A percentile compares a stretch with the other conserved stretches of the same genome.
These are phyloP conservation scores for Cydia splendana DNA, from an alignment of 1,140 invertebrate species.

Conservation along the genomic window DNA sequence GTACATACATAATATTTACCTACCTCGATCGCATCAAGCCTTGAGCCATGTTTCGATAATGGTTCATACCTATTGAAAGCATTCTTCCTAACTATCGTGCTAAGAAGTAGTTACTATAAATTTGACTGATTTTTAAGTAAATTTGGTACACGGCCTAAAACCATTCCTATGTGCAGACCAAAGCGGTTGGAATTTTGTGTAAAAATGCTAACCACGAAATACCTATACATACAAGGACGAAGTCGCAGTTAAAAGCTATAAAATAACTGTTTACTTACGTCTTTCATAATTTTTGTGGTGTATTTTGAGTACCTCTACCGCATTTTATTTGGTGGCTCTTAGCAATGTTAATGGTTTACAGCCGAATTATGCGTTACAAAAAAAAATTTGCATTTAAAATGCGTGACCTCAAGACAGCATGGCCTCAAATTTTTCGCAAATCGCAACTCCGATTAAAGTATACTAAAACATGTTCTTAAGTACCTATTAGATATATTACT, in stretches of 20 bases:
- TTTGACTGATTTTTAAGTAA: neutral
- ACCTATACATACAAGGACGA: too few relatives aligned
- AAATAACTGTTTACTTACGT: too few relatives aligned
- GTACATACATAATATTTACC: neutral
- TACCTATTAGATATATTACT: neutral
- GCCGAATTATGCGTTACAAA: neutral
- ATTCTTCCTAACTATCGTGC: neutral
- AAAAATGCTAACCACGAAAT: too few relatives aligned
- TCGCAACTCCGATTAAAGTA: neutral
- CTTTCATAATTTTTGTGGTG: too few relatives aligned
- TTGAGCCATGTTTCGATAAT: slow-evolving; percentile 12
- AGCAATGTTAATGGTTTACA: too few relatives aligned
- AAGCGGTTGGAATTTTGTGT: too few relatives aligned
- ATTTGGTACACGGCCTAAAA: neutral
- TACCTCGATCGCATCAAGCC: slow-evolving; percentile 16
- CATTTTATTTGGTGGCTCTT: too few relatives aligned
- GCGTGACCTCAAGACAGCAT: neutral
- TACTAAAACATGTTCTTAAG: neutral
- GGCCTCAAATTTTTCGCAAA: slow-evolving; percentile 1
- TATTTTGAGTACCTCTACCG: too few relatives aligned
- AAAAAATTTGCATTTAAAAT: neutral
- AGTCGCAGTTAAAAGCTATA: too few relatives aligned
- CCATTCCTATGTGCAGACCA: too few relatives aligned
- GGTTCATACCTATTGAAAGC: neutral
- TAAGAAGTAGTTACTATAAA: neutral